Conservation (phyloP, 2,113 vertebrate species). For the Micromys minutus region DNA sequence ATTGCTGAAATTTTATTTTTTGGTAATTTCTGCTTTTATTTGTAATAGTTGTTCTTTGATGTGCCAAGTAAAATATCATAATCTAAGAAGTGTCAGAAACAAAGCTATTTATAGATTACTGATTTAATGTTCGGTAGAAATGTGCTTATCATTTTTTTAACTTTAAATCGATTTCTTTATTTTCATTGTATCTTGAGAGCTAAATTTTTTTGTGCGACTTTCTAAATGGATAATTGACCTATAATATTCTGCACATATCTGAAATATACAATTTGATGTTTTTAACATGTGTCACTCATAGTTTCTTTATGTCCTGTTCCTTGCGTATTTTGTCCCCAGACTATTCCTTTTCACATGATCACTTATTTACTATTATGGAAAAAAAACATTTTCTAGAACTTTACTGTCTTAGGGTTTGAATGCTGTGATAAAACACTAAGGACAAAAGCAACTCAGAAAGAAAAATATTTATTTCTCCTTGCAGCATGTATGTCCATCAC, state of each 20-base stretch:
- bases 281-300: background rate
- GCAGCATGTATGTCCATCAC: background rate
- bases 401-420: background rate
- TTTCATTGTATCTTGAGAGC: background rate
- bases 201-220: background rate
- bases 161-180: background rate
- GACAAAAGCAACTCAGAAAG: background rate
- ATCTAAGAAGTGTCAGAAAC: background rate
- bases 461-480: background rate
- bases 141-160: background rate
- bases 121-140: background rate
- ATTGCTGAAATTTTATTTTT: background rate
- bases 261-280: background rate
- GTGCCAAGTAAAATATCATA: background rate
- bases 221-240: background rate
- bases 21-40: background rate
- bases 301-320: background rate
- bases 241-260: background rate
- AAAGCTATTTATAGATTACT: background rate
- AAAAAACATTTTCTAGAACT: background rate
- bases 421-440: background rate
- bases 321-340: background rate
- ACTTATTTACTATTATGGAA: background rate
- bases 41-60: background rate
- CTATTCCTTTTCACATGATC: background rate